These are phyloP conservation scores for Ostrea edulis DNA, from an alignment of 1,140 invertebrate species.

Conservation along the genomic window DNA sequence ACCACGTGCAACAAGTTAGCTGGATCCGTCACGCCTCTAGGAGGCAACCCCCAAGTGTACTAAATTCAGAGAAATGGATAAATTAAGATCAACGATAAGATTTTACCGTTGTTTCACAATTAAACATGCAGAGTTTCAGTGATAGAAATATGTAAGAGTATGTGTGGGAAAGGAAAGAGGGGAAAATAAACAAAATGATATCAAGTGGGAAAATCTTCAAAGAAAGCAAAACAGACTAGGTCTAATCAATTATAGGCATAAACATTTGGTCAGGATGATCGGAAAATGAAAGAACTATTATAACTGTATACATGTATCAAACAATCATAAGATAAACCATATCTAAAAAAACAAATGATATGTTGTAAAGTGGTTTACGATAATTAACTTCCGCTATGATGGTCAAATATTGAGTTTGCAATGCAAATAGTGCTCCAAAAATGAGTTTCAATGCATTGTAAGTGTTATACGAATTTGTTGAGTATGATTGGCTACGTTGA, in stretches of 20 bases:
- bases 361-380: background rate
- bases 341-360: background rate
- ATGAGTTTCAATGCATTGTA: too few relatives aligned
- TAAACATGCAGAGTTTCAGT: slow-evolving; percentile 1
- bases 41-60: slow-evolving; percentile 27
- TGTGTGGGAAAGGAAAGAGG: background rate
- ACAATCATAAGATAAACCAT: background rate
- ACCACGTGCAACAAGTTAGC: slow-evolving; percentile 8
- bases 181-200: background rate
- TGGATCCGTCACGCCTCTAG: slow-evolving; percentile 6
- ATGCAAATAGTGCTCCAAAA: too few relatives aligned
- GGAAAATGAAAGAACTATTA: background rate
- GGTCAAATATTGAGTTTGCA: too few relatives aligned
- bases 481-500: too few relatives aligned
- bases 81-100: slow-evolving; percentile 31
- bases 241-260: slow-evolving; percentile 1
- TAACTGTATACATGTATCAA: background rate
- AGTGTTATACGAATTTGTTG: too few relatives aligned
- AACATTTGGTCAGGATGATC: background rate
- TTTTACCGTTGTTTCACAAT: slow-evolving; percentile 31
- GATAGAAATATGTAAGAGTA: background rate
- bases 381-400: too few relatives aligned
- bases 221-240: slow-evolving; percentile 4
- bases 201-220: slow-evolving; percentile 37
- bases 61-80: background rate